Percentiles rank a stretch among this genome's conserved stretches.
Evolutionary conservation across 2,797 vertebrate genomes (phyloP).

Genomic region (Sebastes matsubarae): DNA sequence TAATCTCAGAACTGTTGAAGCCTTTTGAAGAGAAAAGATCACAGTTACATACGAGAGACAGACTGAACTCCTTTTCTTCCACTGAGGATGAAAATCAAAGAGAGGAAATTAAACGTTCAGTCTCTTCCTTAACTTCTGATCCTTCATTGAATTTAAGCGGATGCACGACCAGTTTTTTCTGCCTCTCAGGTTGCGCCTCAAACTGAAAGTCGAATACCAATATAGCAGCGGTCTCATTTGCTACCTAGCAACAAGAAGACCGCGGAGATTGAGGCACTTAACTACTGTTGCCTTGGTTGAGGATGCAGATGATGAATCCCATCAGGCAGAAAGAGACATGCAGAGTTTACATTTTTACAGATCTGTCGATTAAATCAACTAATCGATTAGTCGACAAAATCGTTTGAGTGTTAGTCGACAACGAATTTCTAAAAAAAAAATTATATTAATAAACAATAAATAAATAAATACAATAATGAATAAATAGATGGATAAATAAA

Average conservation of each 20-base stretch:
- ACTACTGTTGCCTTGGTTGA: conserved; percentile 57
- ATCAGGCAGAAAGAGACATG: background rate
- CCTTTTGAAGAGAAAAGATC: background rate
- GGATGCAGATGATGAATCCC: background rate
- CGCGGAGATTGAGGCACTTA: conserved; percentile 25
- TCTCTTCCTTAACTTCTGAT: background rate
- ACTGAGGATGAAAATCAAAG: background rate
- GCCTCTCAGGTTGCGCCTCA: conserved; percentile 30
- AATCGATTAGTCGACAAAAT: too few relatives aligned
- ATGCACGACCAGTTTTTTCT: conserved; percentile 19
- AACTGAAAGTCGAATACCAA: conserved; percentile 39
- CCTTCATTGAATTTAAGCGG: conserved; percentile 1
- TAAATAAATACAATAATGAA: too few relatives aligned
- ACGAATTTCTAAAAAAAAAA: too few relatives aligned
- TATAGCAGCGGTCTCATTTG: conserved; percentile 50
- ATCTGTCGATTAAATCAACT: too few relatives aligned
- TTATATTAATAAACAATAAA: too few relatives aligned
- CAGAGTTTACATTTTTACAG: too few relatives aligned
- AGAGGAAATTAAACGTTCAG: background rate
- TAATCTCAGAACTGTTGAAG: background rate
- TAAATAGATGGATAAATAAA: too few relatives aligned
- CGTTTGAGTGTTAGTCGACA: too few relatives aligned
- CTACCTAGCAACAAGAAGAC: conserved; percentile 67
- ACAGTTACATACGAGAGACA: background rate
- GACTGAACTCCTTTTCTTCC: background rate